phyloP scores from a whole-genome alignment of 2,888 invertebrate species.

The Copidosoma aretas region DNA sequence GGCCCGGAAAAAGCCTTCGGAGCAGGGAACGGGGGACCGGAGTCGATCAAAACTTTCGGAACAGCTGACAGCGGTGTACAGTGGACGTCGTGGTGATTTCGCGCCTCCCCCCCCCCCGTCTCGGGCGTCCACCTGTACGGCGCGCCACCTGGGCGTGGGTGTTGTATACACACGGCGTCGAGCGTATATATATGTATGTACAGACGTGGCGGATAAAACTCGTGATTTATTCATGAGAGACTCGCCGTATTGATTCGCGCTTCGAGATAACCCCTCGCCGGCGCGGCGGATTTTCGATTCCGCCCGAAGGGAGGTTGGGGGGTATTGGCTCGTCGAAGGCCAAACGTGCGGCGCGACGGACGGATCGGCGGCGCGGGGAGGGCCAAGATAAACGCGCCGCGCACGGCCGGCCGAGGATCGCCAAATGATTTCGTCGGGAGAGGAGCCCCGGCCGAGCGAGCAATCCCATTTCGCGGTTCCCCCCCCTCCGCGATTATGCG shows the following conservation, averaged over 20 bases:
- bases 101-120: constrained; percentile 16
- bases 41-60: constrained; percentile 37
- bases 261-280: constrained; percentile 39
- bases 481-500: too few relatives aligned
- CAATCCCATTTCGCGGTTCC: too few relatives aligned
- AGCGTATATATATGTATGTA: not conserved
- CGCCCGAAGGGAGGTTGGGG: constrained; percentile 32
- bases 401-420: constrained; percentile 19
- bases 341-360: constrained; percentile 38
- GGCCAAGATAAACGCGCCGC: not conserved
- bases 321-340: constrained; percentile 36
- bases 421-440: constrained; percentile 38
- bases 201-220: constrained; percentile 28
- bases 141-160: not conserved
- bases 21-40: too few relatives aligned
- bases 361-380: too few relatives aligned
- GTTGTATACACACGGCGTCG: not conserved
- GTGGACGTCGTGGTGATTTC: constrained; percentile 36
- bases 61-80: constrained; percentile 14
- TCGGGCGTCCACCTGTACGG: not conserved
- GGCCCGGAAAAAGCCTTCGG: too few relatives aligned
- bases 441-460: not conserved
- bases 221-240: constrained; percentile 43
- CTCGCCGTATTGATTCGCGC: constrained; percentile 41
- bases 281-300: constrained; percentile 38